Evolutionary conservation across 2,113 vertebrate genomes (phyloP).

Genomic region (Butorides virescens): DNA sequence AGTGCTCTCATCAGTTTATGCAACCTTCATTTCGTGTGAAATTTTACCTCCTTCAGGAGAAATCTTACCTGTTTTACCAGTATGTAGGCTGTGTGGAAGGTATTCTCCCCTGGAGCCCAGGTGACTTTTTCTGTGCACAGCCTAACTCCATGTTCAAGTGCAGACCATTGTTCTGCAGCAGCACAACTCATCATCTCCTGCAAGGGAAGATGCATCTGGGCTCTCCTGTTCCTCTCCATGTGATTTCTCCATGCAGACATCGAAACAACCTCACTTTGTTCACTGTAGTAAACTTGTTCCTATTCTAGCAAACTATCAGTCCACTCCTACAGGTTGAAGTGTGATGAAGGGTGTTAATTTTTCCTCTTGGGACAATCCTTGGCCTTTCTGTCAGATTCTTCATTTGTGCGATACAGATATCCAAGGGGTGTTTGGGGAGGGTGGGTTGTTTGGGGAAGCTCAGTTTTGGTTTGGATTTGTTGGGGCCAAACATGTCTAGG

Average conservation of each 20-base stretch:
- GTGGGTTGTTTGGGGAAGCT: not conserved
- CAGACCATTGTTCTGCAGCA: not conserved
- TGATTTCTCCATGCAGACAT: not conserved
- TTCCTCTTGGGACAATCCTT: not conserved
- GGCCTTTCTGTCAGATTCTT: not conserved
- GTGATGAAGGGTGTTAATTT: not conserved
- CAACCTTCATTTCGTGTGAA: not conserved
- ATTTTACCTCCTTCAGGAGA: not conserved
- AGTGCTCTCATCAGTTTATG: not conserved
- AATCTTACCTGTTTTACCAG: not conserved
- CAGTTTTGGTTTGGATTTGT: not conserved
- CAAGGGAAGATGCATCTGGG: not conserved
- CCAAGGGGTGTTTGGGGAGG: not conserved
- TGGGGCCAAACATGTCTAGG: not conserved
- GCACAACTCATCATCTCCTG: not conserved
- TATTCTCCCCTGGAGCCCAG: not conserved
- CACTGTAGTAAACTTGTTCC: not conserved
- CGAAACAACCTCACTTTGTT: not conserved
- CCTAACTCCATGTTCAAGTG: not conserved
- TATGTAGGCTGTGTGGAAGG: not conserved
- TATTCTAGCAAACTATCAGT: not conserved
- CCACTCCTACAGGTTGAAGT: not conserved
- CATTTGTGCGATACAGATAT: accelerated
- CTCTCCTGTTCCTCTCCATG: not conserved
- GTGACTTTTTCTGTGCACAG: not conserved